Evolutionary conservation across 1,140 invertebrate species (phyloP), one percentile per base, ranked within the genome.

Genomic region (Batillaria attramentaria): DNA sequence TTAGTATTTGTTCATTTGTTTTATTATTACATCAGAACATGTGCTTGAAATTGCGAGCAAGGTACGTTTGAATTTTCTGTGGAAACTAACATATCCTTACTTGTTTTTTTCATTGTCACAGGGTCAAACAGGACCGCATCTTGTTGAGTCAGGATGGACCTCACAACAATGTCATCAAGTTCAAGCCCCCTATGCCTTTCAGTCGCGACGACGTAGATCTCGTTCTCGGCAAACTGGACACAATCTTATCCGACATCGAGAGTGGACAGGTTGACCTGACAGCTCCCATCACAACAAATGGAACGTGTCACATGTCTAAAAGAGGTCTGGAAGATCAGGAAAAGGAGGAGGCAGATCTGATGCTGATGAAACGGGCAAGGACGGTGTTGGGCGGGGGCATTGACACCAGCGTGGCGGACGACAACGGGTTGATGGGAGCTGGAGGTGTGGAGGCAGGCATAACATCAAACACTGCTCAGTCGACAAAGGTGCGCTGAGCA

Each of bases 151-250:
- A 94, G 68, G 98, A 99, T 88, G 98, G 98, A 0, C 98, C 97
- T 1, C 94, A 98, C 87, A 93, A 94, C 77, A 99, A 99, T 90
- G 96, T 99, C 20, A 92, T 99, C 37, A 99, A 99, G 90, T 93
- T 99, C 84, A 99, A 99, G 87, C 97, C 98, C 0, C 98, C 98
- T 0, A 97, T 99, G 95, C 95, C 97, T 42, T 99, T 99, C 88
- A 95, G 92, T 37, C 93, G 94, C 54, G 94, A 96, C 57, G 95
- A 99, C 90, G 97, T 94, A 5, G 94, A 97, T 83, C 92, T 94
- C 74, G 92, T 97, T 20, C 90, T 96, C 0, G 89, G 93, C 24
- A 92, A 92, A 2, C 88, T 97, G 13, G 94, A 96, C 81, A 90
- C 92, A 69, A 91, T 95, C 3, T 89, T 97, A 8, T 90, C 91